Evolutionary conservation across 2,797 vertebrate genomes (phyloP).

Genomic region (Echeneis naucrates): DNA sequence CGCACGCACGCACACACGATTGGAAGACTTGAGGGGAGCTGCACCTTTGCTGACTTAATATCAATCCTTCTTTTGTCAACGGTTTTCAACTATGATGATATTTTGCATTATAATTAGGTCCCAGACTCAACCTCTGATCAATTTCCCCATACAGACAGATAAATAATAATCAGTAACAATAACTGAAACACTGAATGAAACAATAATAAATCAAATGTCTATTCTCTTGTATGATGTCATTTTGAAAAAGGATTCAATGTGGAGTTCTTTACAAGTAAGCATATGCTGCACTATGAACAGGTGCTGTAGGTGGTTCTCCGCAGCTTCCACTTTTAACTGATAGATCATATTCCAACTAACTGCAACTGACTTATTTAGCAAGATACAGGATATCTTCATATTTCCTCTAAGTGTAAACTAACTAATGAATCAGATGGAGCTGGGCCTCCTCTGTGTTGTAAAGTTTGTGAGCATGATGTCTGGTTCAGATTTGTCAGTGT

Average conservation of each 20-base stretch:
- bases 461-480: conserved; percentile 18
- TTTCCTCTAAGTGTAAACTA: neutral
- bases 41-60: neutral
- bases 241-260: neutral
- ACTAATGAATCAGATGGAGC: conserved; percentile 11
- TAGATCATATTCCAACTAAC: neutral
- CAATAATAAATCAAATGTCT: no score
- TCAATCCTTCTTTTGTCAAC: neutral
- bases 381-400: neutral
- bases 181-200: neutral
- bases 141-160: neutral
- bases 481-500: conserved; percentile 13
- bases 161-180: neutral
- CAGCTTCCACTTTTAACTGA: neutral
- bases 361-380: neutral
- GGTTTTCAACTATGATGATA: neutral
- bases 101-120: neutral
- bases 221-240: neutral
- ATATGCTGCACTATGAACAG: neutral
- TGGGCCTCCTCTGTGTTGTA: conserved; percentile 9
- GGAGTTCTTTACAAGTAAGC: neutral
- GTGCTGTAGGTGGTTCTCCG: neutral
- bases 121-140: neutral
- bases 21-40: neutral
- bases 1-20: neutral